Base-by-base conservation (phyloP, 2,113 vertebrate genomes). In the Grus americana region DNA sequence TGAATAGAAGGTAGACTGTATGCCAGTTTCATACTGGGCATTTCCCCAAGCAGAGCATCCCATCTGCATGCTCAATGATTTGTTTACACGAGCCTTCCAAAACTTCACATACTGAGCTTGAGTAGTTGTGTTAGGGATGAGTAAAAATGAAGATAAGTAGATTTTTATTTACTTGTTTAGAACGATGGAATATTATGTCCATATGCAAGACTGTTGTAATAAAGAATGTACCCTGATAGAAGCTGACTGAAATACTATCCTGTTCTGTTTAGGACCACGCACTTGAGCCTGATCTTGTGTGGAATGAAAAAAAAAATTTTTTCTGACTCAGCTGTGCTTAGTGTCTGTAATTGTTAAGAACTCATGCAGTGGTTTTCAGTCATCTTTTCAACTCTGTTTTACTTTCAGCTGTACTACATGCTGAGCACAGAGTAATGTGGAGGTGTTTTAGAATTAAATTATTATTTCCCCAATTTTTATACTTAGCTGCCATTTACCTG, bases 401-500 rank as follows among this genome's bases (percentile, higher is more conserved):
- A 5, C 38, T 89, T 96, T 81, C 46, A 68, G 5, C 84, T 86
- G 12, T 83, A 46, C 40, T 34, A 30, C 26, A 1, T 54, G 27
- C 82, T 86, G 70, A 86, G n/a, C 62, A 36, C 26, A 54, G 73
- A 79, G 34, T 47, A 73, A 6, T 11, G 49, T 63, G 40, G 54
- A 68, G 23, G 29, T 62, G 62, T 40, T 72, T 22, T 57, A 50
- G 42, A 82, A 55, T 65, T 89, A 42, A 95, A n/a, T 32, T n/a
- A 6, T 73, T 38, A 22, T 96, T 96, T 90, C 42, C 38, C 26
- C 36, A 3, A 59, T 93, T 42, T 87, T 73, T 68, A 12, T 88
- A 10, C 44, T 49, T 63, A 99, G 99, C 99, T 95, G 99, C 99
- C 81, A 99, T 99, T 97, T 99, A 99, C 97, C 97, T 99, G 98